phyloP scores from a whole-genome alignment of 2,797 vertebrate genomes.

The Parauchenoglanis punctatus region DNA sequence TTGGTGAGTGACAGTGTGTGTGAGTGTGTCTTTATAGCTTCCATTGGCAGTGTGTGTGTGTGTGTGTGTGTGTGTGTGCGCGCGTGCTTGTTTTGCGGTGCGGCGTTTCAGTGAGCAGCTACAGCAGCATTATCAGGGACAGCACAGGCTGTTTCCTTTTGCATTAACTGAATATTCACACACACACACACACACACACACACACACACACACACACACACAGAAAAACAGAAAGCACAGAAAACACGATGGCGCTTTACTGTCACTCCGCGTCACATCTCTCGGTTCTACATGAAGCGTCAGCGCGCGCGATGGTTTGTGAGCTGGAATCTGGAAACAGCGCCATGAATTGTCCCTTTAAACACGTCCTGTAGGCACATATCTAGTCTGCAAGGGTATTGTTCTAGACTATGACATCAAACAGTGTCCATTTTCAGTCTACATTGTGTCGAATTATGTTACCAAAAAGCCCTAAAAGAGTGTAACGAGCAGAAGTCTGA shows the following conservation, averaged over 20 bases:
- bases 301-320: neutral
- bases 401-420: neutral
- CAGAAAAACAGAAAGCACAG: neutral
- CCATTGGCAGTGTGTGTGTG: constrained; percentile 27
- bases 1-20: constrained; percentile 47
- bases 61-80: neutral
- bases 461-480: no score
- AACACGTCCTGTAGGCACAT: neutral
- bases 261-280: constrained; percentile 14
- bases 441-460: neutral
- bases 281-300: neutral
- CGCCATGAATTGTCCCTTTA: neutral
- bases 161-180: constrained; percentile 1
- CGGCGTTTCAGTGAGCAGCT: constrained; percentile 44
- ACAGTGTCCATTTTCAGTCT: no score
- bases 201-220: constrained; percentile 14
- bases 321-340: neutral
- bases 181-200: constrained; percentile 2
- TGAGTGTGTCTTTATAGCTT: constrained; percentile 16
- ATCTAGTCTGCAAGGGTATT: neutral
- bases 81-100: constrained; percentile 45
- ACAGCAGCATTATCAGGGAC: constrained; percentile 49
- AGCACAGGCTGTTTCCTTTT: constrained; percentile 22
- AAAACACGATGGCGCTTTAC: constrained; percentile 8
- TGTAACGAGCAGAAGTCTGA: neutral